These are phyloP conservation scores for Carduelis carduelis DNA, from an alignment of 2,797 vertebrate species.

Conservation along the genomic window DNA sequence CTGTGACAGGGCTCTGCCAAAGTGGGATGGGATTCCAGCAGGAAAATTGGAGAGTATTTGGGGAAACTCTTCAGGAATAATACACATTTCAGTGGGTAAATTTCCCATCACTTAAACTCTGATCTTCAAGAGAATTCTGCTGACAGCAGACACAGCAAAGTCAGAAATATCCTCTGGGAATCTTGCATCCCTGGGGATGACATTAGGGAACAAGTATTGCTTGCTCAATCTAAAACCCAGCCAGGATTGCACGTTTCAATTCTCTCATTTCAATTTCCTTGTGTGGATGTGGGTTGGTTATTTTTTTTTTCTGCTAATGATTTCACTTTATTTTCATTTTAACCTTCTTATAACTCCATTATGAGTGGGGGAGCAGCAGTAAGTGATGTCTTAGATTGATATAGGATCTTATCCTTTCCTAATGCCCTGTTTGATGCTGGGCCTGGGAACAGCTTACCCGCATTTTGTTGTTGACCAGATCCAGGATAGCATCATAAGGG, in stretches of 20 bases:
- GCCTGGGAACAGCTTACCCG: constrained; percentile 76
- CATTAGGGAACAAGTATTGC: neutral
- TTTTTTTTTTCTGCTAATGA: neutral
- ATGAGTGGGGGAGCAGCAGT: neutral
- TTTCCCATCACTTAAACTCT: neutral
- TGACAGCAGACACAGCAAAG: neutral
- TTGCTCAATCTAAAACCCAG: neutral
- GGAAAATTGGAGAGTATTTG: neutral
- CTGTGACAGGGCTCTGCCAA: neutral
- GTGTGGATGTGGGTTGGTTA: neutral
- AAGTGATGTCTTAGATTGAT: constrained; percentile 36
- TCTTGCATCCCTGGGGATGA: neutral
- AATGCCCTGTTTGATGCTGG: constrained; percentile 15
- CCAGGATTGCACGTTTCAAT: neutral
- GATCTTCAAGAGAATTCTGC: neutral
- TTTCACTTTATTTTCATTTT: constrained; percentile 46
- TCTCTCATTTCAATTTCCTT: constrained; percentile 10
- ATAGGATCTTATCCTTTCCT: constrained; percentile 6
- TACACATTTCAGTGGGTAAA: neutral
- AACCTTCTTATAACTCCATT: constrained; percentile 67
- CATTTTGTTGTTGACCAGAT: constrained; percentile 97
- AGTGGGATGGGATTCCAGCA: neutral
- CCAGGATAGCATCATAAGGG: constrained; percentile 91
- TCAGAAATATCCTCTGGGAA: neutral
- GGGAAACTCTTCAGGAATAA: neutral